phyloP scores from a whole-genome alignment of 1,140 invertebrate species.

The Drosophila malerkotliana region DNA sequence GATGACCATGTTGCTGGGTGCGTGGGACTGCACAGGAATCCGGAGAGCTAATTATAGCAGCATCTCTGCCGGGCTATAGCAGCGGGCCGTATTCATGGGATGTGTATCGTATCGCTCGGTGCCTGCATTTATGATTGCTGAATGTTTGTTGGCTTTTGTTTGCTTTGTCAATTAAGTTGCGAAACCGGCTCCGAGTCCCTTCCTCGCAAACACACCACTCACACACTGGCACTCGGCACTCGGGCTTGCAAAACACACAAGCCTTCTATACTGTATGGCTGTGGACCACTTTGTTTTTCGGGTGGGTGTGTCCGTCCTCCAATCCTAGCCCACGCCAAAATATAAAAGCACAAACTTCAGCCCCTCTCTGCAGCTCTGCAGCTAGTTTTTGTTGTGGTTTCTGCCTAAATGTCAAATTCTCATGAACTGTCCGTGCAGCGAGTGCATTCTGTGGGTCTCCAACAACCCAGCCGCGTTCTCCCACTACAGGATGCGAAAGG shows the following conservation, averaged over 20 bases:
- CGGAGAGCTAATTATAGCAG: slow-evolving; percentile 2
- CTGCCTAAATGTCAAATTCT: slow-evolving; percentile 75
- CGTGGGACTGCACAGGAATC: neutral
- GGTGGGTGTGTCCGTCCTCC: slow-evolving; percentile 71
- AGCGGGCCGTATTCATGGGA: neutral
- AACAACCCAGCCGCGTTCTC: neutral
- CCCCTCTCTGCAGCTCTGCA: slow-evolving; percentile 13
- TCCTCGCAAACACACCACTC: slow-evolving; percentile 19
- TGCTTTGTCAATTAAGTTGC: slow-evolving; percentile 74
- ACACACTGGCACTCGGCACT: slow-evolving; percentile 12
- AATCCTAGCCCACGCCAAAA: slow-evolving; percentile 54
- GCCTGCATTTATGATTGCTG: neutral
- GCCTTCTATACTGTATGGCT: neutral
- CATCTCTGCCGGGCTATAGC: neutral
- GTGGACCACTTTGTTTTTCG: slow-evolving; percentile 55
- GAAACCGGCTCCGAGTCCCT: slow-evolving; percentile 61
- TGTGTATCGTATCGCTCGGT: slow-evolving; percentile 3
- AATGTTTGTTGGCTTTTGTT: slow-evolving; percentile 39
- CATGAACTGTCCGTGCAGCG: slow-evolving; percentile 56
- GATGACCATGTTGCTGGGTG: slow-evolving; percentile 10
- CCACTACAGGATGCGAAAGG: slow-evolving; percentile 1
- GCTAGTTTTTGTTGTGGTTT: slow-evolving; percentile 14
- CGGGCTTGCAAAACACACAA: slow-evolving; percentile 2
- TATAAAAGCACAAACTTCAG: slow-evolving; percentile 1
- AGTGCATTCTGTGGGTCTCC: slow-evolving; percentile 33